Evolutionary conservation across 2,113 vertebrate species (phyloP).

Genomic region (Cavia aperea): DNA sequence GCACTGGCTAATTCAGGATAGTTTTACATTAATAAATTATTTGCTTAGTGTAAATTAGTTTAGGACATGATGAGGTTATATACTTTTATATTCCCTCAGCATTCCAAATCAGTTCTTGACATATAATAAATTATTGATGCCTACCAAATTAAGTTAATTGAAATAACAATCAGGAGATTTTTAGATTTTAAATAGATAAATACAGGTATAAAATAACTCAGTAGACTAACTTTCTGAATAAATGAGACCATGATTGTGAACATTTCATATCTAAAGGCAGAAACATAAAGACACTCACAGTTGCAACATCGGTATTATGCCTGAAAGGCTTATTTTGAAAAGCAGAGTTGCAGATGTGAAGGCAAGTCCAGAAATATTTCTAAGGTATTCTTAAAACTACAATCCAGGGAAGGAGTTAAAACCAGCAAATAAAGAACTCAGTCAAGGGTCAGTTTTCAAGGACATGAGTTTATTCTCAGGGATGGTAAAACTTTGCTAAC

Average conservation of each 20-base stretch:
- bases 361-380: conserved; percentile 13
- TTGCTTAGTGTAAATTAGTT: neutral
- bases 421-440: conserved; percentile 38
- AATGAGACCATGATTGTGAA: neutral
- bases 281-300: neutral
- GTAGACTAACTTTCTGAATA: neutral
- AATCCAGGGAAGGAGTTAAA: conserved; percentile 39
- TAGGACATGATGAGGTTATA: neutral
- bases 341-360: neutral
- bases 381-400: conserved; percentile 25
- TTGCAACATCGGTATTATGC: neutral
- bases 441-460: conserved; percentile 43
- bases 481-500: neutral
- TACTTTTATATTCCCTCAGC: neutral
- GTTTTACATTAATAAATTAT: neutral
- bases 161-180: neutral
- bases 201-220: neutral
- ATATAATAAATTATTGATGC: neutral
- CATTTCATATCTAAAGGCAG: neutral
- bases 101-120: neutral
- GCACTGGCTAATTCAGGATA: neutral
- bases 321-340: conserved; percentile 41
- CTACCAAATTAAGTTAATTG: neutral
- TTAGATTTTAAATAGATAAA: conserved; percentile 18
- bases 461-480: conserved; percentile 20